Evolutionary conservation across 53 echinoderm and acorn worm genomes (phyloP).

Genomic region (Echinometra lucunter): DNA sequence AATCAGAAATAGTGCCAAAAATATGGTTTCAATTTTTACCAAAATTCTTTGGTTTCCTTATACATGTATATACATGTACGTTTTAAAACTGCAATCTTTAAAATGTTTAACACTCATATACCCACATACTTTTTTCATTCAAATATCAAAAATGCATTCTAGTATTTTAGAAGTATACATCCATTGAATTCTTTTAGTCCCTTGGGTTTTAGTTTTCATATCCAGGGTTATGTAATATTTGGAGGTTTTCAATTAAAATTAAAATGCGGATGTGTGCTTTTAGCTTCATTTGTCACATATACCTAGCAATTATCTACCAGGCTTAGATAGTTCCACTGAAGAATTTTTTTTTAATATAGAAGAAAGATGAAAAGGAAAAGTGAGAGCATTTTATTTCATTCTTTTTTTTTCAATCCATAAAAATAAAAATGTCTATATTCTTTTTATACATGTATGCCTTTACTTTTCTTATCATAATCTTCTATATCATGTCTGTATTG

Average conservation of each 20-base stretch:
- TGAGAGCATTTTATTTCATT: no score
- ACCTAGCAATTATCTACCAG: no score
- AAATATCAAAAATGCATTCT: neutral
- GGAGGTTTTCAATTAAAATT: no score
- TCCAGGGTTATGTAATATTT: no score
- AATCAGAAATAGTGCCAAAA: neutral
- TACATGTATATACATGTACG: neutral
- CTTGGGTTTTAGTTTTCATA: neutral
- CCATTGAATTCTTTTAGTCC: neutral
- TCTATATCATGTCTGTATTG: neutral
- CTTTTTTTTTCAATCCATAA: neutral
- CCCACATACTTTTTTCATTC: neutral
- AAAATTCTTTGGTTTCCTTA: neutral
- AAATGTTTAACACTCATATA: neutral
- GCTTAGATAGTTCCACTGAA: no score
- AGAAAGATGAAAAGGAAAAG: neutral
- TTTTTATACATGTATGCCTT: neutral
- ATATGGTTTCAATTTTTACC: neutral
- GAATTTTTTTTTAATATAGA: no score
- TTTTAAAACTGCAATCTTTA: neutral
- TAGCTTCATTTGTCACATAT: no score
- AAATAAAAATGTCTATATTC: neutral
- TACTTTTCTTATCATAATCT: neutral
- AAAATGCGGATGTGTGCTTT: no score
- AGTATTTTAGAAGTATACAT: neutral